Evolutionary conservation across 2,888 invertebrate species (phyloP), one percentile per base, ranked within the genome.

Genomic region (Eupithecia vulgata): DNA sequence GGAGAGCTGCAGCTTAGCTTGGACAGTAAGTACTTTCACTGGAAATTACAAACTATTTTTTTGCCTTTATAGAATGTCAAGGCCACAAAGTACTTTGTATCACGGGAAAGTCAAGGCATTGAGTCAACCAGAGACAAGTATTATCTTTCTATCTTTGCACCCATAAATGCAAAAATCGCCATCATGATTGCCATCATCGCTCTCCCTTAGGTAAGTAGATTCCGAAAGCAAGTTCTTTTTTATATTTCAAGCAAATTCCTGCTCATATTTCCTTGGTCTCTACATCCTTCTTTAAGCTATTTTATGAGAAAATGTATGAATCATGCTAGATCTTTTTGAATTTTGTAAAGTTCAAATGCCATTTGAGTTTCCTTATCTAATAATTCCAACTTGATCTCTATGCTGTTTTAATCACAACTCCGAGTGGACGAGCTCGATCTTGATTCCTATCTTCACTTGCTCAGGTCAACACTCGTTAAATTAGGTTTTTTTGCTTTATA

Each of bases 1-100:
- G 98, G 97, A 30, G 96, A 96, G 82, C 95, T 98, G 15, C 94
- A 96, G 67, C 93, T 98, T n/a, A 96, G 98, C 86, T 96, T 97
- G 95, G 95, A 96, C 81, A 96, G 98, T 97, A 89, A 95, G 94
- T 66, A 21, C 48, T n/a, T 48, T 3, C n/a, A 8, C 48, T n/a
- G n/a, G 48, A 1, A 48, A n/a, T 30, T 1, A 30, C 30, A 7
- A 8, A 45, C 1, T 45, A 48, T n/a, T 48, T 1, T 6, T 45
- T 17, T 15, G 45, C 45, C 48, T 48, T 48, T 48, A n/a, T n/a
- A n/a, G 6, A 17, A 48, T n/a, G n/a, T 48, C 17, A 45, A 45
- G 48, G n/a, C 48, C n/a, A n/a, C n/a, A n/a, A n/a, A n/a, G n/a
- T n/a, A n/a, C n/a, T n/a, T n/a, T n/a, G n/a, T n/a, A n/a, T n/a